A percentile compares a stretch with the other conserved stretches of the same genome.
These are phyloP conservation scores for Odontocerum albicorne DNA, from an alignment of 2,888 invertebrate species.

Conservation along the genomic window DNA sequence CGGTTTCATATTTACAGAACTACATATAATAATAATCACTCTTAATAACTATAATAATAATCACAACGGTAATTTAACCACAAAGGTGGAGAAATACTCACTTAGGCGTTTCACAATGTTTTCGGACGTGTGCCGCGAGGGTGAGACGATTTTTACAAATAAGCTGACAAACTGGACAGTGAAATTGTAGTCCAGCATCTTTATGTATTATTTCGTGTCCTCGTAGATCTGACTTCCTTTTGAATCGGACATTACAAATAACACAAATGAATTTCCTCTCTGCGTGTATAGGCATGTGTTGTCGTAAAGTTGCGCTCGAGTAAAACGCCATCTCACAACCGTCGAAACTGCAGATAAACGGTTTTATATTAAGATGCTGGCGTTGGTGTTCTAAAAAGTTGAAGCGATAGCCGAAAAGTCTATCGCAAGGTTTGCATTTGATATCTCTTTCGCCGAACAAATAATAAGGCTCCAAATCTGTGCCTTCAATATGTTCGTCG, in stretches of 20 bases:
- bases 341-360: constrained; percentile 29
- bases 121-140: constrained; percentile 28
- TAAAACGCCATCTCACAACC: constrained; percentile 28
- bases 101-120: constrained; percentile 30
- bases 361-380: constrained; percentile 33
- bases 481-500: constrained; percentile 26
- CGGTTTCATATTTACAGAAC: no score
- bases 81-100: constrained; percentile 2
- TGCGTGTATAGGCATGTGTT: constrained; percentile 31
- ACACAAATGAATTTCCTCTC: constrained; percentile 29
- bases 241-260: constrained; percentile 30
- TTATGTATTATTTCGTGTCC: constrained; percentile 35
- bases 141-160: constrained; percentile 34
- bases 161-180: constrained; percentile 28
- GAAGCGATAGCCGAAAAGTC: constrained; percentile 29
- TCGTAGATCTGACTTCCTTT: constrained; percentile 32
- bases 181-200: constrained; percentile 28
- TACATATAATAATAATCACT: not conserved
- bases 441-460: constrained; percentile 28
- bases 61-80: not conserved
- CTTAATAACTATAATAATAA: constrained; percentile 4
- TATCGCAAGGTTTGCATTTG: constrained; percentile 25
- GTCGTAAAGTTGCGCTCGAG: constrained; percentile 25
- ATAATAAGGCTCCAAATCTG: constrained; percentile 35
- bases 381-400: constrained; percentile 32